Percentiles rank a stretch among this genome's conserved stretches.
phyloP scores from a whole-genome alignment of 2,888 invertebrate genomes.

The Portevinia maculata region DNA sequence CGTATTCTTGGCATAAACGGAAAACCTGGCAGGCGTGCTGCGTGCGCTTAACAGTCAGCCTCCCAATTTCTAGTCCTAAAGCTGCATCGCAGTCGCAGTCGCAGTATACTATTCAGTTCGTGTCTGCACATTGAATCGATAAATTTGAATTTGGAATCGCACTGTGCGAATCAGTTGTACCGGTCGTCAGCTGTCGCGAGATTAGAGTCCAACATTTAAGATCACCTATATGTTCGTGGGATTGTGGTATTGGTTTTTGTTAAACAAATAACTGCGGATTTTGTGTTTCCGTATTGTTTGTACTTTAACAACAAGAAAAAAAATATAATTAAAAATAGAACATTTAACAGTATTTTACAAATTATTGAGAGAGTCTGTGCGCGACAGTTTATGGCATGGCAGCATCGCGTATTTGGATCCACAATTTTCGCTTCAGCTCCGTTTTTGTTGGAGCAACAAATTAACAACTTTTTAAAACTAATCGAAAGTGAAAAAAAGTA shows the following conservation, averaged over 20 bases:
- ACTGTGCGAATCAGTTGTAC: conserved; percentile 36
- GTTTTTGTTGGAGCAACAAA: neutral
- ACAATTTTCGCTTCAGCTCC: neutral
- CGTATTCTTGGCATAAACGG: conserved; percentile 58
- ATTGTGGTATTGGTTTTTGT: conserved; percentile 31
- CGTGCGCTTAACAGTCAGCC: conserved; percentile 43
- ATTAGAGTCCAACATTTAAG: conserved; percentile 25
- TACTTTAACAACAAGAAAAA: conserved; percentile 20
- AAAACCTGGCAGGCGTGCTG: conserved; percentile 41
- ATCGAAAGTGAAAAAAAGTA: conserved; percentile 55
- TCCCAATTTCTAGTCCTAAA: conserved; percentile 35
- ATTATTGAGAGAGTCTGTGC: neutral
- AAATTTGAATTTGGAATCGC: conserved; percentile 25
- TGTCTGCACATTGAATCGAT: conserved; percentile 29
- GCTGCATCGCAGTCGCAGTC: conserved; percentile 9
- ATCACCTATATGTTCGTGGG: conserved; percentile 16
- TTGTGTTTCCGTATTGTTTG: conserved; percentile 43
- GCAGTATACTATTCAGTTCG: conserved; percentile 1
- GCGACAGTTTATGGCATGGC: conserved; percentile 49
- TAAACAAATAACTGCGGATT: conserved; percentile 46
- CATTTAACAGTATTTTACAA: conserved; percentile 24
- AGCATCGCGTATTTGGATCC: conserved; percentile 9
- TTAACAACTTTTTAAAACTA: conserved; percentile 19
- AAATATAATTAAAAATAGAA: conserved; percentile 57
- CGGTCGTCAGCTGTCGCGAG: conserved; percentile 58